Conservation (phyloP, 2,888 invertebrate genomes). For the Leptogaster cylindrica region DNA sequence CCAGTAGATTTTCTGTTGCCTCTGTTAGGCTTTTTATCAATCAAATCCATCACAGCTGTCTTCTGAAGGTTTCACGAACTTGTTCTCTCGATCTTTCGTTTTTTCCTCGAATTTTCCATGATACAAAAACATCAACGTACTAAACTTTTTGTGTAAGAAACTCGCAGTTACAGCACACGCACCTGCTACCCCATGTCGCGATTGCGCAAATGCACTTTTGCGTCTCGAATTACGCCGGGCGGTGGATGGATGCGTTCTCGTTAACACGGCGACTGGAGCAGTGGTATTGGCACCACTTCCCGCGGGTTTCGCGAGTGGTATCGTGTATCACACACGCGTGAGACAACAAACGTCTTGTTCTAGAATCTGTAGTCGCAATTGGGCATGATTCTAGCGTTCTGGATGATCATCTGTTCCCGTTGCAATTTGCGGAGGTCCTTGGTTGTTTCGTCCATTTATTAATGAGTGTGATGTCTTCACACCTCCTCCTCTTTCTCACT, state of each 20-base stretch:
- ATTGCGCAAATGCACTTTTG: conserved; percentile 21
- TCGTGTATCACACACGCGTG: conserved; percentile 33
- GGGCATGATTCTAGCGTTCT: conserved; percentile 16
- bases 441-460: conserved; percentile 39
- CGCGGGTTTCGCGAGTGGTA: conserved; percentile 19
- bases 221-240: conserved; percentile 25
- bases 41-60: conserved; percentile 23
- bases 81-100: not conserved
- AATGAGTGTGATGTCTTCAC: conserved; percentile 41
- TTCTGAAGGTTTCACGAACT: too few relatives aligned
- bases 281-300: conserved; percentile 31
- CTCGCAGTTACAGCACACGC: too few relatives aligned
- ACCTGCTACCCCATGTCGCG: conserved; percentile 37
- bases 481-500: conserved; percentile 17
- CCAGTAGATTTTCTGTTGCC: too few relatives aligned
- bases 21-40: too few relatives aligned
- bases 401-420: conserved; percentile 17
- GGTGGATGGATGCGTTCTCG: not conserved
- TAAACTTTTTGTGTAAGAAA: too few relatives aligned
- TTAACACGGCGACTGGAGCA: not conserved
- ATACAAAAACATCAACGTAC: too few relatives aligned
- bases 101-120: too few relatives aligned
- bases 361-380: conserved; percentile 37
- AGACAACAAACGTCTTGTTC: conserved; percentile 35
- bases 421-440: conserved; percentile 17